A percentile compares a stretch with the other conserved stretches of the same genome.
These are phyloP conservation scores for Lepus timidus DNA, from an alignment of 2,113 vertebrate species.

Conservation along the genomic window DNA sequence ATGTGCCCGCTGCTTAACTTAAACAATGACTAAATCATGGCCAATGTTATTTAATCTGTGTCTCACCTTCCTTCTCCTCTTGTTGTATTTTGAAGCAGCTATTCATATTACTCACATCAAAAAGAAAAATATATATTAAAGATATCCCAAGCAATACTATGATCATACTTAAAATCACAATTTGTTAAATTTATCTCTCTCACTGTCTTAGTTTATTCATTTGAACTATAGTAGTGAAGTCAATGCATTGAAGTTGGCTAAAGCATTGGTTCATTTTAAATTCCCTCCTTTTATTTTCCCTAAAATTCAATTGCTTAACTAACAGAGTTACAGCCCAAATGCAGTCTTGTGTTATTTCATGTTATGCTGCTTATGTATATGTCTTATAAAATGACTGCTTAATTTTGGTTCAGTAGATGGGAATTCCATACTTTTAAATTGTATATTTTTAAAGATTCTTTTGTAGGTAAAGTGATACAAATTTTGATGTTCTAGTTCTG, in stretches of 20 bases:
- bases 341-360: not conserved
- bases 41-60: not conserved
- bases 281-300: not conserved
- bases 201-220: not conserved
- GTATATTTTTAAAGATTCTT: not conserved
- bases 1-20: not conserved
- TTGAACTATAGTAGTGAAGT: not conserved
- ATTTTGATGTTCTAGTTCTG: not conserved
- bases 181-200: not conserved
- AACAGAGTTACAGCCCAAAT: not conserved
- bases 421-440: not conserved
- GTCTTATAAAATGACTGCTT: not conserved
- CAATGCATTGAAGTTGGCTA: not conserved
- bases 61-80: not conserved
- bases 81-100: conserved; percentile 31
- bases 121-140: not conserved
- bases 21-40: not conserved
- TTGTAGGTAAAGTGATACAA: not conserved
- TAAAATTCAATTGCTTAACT: not conserved
- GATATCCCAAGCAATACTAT: not conserved
- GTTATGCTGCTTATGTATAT: not conserved
- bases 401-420: not conserved
- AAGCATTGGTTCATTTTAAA: not conserved
- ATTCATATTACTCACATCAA: not conserved
- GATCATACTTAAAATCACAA: not conserved